Base-by-base conservation (phyloP, 2,888 invertebrate species). In the Andrena haemorrhoa region DNA sequence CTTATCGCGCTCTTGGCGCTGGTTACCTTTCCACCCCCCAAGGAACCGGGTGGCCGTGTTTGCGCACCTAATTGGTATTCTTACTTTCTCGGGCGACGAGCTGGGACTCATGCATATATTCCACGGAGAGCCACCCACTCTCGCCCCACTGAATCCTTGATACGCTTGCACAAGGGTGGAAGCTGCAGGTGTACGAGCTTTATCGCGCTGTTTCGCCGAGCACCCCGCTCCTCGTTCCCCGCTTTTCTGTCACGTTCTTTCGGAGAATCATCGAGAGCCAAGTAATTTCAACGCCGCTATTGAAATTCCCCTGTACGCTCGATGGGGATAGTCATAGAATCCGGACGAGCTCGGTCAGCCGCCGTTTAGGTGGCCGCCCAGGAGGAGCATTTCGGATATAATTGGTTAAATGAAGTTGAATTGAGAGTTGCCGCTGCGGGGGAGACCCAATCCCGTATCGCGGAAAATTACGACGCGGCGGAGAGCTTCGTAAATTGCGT, bases 61-160 rank as follows among this genome's bases (percentile, higher is more conserved):
- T 84, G 86, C 79, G 66, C 87, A 61, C 83, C 81, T 87, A 88
- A 87, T 87, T 87, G 87, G 85, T 86, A 87, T 87, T 87, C 86
- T 87, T 88, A 86, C 86, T 83, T 86, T 75, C 80, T 61, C 66
- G 74, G 73, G 23, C 66, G 75, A 66, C 76, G 75, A 72, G 68
- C 83, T 71, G 71, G 56, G 47, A 69, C 82, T 87, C 86, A 76
- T 87, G 87, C 85, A 88, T 88, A 84, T 86, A 88, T 88, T 88
- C 82, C 79, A 53, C 33, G 63, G 41, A 73, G 49, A 77, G 12
- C 47, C 58, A 70, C 72, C 47, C 12, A n/a, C 47, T 20, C 23
- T 8, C n/a, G 20, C 26, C 68, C 69, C 26, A 8, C 29, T 64
- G 35, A 33, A 68, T 63, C 60, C 72, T 33, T 70, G 72, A 73